A percentile compares a stretch with the other conserved stretches of the same genome.
Conservation (phyloP, 2,797 vertebrate species). For the Manis crassicaudata region DNA sequence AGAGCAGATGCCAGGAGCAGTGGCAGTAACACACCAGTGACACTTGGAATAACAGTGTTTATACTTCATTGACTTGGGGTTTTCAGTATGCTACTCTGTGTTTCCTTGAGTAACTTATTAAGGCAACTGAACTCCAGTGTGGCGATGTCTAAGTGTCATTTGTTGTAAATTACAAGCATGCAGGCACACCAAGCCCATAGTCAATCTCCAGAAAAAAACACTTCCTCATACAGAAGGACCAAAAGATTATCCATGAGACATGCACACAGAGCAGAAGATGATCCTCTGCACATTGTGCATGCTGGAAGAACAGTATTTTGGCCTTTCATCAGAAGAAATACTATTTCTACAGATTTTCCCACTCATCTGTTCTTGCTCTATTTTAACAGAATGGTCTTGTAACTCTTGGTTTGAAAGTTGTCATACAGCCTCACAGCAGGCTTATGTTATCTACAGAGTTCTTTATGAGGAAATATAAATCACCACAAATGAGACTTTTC, state of each 20-base stretch:
- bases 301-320: not conserved
- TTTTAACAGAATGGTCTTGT: constrained; percentile 62
- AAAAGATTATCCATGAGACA: not conserved
- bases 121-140: constrained; percentile 65
- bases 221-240: not conserved
- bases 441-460: constrained; percentile 75
- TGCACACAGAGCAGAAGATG: not conserved
- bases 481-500: constrained; percentile 71
- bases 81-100: constrained; percentile 78
- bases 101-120: constrained; percentile 76
- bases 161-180: constrained; percentile 59
- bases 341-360: constrained; percentile 47
- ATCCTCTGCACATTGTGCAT: not conserved
- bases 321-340: constrained; percentile 49
- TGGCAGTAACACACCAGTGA: constrained; percentile 76
- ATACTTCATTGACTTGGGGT: constrained; percentile 80
- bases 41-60: constrained; percentile 83
- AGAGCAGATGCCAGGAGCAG: constrained; percentile 80
- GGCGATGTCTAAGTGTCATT: constrained; percentile 56
- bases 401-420: constrained; percentile 77
- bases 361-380: not conserved
- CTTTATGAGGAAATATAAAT: constrained; percentile 78
- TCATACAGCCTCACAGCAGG: constrained; percentile 67
- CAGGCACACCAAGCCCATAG: constrained; percentile 19
- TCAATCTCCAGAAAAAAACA: not conserved